phyloP scores from a whole-genome alignment of 2,113 vertebrate species.

The Phalacrocorax brasilianus region DNA sequence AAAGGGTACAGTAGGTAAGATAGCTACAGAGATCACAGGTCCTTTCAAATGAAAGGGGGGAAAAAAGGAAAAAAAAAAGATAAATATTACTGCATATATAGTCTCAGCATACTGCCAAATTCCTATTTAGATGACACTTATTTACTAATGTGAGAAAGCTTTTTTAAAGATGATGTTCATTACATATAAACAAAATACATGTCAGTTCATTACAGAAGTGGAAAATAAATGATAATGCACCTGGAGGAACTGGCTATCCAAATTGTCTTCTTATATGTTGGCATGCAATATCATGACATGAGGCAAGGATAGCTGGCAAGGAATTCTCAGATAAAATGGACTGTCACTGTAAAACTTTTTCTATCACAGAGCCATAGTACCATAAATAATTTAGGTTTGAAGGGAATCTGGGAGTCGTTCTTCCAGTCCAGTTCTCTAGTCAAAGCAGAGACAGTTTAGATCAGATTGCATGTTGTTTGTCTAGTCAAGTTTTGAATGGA shows the following conservation, averaged over 20 bases:
- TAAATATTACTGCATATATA: neutral
- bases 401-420: neutral
- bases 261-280: neutral
- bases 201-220: neutral
- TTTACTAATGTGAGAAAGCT: neutral
- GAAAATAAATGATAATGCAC: neutral
- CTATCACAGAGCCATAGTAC: neutral
- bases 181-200: neutral
- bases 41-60: neutral
- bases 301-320: neutral
- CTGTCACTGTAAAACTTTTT: neutral
- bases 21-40: neutral
- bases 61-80: neutral
- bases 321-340: neutral
- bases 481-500: neutral
- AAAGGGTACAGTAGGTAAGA: neutral
- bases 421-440: neutral
- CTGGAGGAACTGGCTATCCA: neutral
- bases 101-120: neutral
- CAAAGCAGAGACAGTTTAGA: neutral
- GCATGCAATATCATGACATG: neutral
- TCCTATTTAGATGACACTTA: neutral
- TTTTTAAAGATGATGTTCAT: neutral
- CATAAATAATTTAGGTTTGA: neutral
- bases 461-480: neutral